phyloP scores from a whole-genome alignment of 37 sponge, comb jelly and placozoan genomes.

The Dysidea cf. avara region DNA sequence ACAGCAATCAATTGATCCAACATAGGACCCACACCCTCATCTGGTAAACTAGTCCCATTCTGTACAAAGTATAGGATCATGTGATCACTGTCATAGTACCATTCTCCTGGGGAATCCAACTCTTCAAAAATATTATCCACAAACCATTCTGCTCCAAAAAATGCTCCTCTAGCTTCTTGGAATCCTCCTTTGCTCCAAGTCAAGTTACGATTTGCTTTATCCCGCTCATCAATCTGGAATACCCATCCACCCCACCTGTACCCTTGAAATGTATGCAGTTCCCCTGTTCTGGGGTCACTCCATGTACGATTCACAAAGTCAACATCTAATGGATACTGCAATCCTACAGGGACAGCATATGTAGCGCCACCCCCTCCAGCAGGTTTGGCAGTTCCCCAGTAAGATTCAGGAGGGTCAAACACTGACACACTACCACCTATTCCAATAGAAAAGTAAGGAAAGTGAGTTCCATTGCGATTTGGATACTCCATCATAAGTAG shows the following conservation, averaged over 20 bases:
- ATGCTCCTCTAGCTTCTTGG: conserved; percentile 54
- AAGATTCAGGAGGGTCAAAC: conserved; percentile 68
- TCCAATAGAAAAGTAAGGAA: conserved; percentile 44
- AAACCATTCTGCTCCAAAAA: conserved; percentile 38
- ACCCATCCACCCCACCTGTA: conserved; percentile 48
- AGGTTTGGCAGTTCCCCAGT: conserved; percentile 49
- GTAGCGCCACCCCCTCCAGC: conserved; percentile 38
- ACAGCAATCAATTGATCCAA: conserved; percentile 7
- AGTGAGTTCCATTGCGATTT: conserved; percentile 15
- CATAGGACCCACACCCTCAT: conserved; percentile 31
- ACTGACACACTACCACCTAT: conserved; percentile 43
- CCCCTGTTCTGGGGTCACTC: conserved; percentile 38
- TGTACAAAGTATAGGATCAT: conserved; percentile 41
- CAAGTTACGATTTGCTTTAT: conserved; percentile 9
- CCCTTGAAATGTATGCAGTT: conserved; percentile 44
- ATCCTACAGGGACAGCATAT: conserved; percentile 18
- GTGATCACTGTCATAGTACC: conserved; percentile 34
- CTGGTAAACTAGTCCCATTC: conserved; percentile 27
- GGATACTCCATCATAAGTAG: conserved; percentile 34
- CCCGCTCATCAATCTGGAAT: conserved; percentile 28
- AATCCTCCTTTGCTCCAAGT: conserved; percentile 43
- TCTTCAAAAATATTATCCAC: conserved; percentile 66
- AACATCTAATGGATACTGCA: conserved; percentile 28
- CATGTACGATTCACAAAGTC: conserved; percentile 30
- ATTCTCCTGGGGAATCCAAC: conserved; percentile 61